Conservation (phyloP, 2,888 invertebrate genomes). For the Epistrophe eligans region DNA sequence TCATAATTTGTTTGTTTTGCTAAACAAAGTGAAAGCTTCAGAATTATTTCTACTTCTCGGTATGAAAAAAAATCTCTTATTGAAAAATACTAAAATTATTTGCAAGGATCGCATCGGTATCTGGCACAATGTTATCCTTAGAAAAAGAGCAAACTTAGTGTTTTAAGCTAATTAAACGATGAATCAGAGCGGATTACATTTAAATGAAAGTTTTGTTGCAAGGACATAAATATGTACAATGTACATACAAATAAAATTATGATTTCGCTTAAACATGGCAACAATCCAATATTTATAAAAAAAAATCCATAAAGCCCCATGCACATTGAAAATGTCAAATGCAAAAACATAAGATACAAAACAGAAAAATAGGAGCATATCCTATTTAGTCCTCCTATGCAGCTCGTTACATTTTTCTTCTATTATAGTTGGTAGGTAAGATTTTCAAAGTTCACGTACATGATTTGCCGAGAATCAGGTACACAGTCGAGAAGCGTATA, state of each 20-base stretch:
- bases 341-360: slow-evolving; percentile 5
- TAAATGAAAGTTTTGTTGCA: background rate
- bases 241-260: background rate
- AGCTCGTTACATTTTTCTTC: background rate
- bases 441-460: slow-evolving; percentile 52
- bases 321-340: slow-evolving; percentile 16
- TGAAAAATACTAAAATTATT: background rate
- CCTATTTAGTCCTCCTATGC: background rate
- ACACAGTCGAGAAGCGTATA: slow-evolving; percentile 25
- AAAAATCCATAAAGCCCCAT: background rate
- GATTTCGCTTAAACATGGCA: slow-evolving; percentile 9
- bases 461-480: slow-evolving; percentile 37
- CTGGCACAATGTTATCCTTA: background rate
- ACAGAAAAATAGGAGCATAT: slow-evolving; percentile 18
- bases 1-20: background rate
- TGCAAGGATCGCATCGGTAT: background rate
- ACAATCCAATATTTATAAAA: slow-evolving; percentile 9
- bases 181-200: slow-evolving; percentile 27
- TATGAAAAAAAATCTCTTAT: background rate
- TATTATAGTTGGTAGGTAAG: background rate
- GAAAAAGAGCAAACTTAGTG: background rate
- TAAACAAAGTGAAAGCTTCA: background rate
- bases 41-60: background rate
- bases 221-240: too few species aligned
- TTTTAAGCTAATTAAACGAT: slow-evolving; percentile 33